Evolutionary conservation across 2,888 invertebrate genomes (phyloP).

Genomic region (Cartodere bifasciata): DNA sequence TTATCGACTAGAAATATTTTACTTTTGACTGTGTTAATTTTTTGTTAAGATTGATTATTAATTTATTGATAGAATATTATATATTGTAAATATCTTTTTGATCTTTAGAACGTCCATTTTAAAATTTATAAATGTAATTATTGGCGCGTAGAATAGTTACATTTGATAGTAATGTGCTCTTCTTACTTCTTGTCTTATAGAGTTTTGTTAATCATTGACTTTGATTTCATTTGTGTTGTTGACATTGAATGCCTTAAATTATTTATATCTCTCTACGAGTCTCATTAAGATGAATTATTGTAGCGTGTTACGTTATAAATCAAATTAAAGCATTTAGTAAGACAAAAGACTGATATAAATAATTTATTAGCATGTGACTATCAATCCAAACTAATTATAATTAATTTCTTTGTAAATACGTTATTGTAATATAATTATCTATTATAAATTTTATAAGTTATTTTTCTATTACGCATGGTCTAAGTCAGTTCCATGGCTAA

Average conservation of each 20-base stretch:
- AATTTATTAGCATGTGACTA: neutral
- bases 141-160: no score
- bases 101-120: conserved; percentile 16
- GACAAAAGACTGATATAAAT: no score
- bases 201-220: no score
- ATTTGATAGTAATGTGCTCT: no score
- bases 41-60: conserved; percentile 19
- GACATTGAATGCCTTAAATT: no score
- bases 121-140: conserved; percentile 9
- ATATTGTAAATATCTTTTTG: conserved; percentile 13
- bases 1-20: no score
- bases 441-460: conserved; percentile 36
- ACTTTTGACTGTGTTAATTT: conserved; percentile 26
- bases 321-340: no score
- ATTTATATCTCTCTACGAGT: no score
- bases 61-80: conserved; percentile 16
- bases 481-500: conserved; percentile 34
- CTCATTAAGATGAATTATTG: no score
- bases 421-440: conserved; percentile 35
- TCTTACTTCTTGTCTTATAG: no score
- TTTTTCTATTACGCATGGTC: conserved; percentile 37
- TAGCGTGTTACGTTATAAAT: no score
- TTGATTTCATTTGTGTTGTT: no score
- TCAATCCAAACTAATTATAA: conserved; percentile 6
- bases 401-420: conserved; percentile 33